These are phyloP conservation scores for Xylota sylvarum DNA, from an alignment of 2,888 invertebrate genomes.

Conservation along the genomic window DNA sequence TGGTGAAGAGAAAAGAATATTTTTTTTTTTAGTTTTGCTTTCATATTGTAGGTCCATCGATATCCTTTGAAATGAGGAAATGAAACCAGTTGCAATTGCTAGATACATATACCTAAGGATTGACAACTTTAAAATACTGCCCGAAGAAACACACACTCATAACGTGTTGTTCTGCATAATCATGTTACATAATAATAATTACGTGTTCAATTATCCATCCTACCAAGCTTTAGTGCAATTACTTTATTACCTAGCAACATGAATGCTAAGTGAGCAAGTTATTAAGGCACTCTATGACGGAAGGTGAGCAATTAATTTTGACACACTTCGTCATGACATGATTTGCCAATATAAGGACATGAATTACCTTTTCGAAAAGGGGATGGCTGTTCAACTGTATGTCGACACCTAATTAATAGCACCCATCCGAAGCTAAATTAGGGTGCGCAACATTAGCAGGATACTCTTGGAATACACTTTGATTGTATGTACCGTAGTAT, in stretches of 20 bases:
- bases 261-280: slow-evolving; percentile 4
- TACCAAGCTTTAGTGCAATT: neutral
- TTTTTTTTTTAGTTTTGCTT: neutral
- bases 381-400: neutral
- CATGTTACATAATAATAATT: slow-evolving; percentile 1
- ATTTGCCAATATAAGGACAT: slow-evolving; percentile 23
- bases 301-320: slow-evolving; percentile 15
- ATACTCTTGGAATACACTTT: neutral
- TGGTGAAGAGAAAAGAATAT: neutral
- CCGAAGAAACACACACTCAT: neutral
- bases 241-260: slow-evolving; percentile 7
- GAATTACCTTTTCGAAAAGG: slow-evolving; percentile 7
- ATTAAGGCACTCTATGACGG: neutral
- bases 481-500: neutral
- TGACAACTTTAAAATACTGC: neutral
- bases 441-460: neutral
- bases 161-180: neutral
- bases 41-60: neutral
- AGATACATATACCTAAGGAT: no score
- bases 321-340: slow-evolving; percentile 22
- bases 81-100: neutral
- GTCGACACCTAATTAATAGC: slow-evolving; percentile 37
- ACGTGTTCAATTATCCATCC: slow-evolving; percentile 10
- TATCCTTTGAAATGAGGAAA: neutral
- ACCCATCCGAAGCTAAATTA: slow-evolving; percentile 27